These are phyloP conservation scores for Operophtera brumata DNA, from an alignment of 2,888 invertebrate species.

Conservation along the genomic window DNA sequence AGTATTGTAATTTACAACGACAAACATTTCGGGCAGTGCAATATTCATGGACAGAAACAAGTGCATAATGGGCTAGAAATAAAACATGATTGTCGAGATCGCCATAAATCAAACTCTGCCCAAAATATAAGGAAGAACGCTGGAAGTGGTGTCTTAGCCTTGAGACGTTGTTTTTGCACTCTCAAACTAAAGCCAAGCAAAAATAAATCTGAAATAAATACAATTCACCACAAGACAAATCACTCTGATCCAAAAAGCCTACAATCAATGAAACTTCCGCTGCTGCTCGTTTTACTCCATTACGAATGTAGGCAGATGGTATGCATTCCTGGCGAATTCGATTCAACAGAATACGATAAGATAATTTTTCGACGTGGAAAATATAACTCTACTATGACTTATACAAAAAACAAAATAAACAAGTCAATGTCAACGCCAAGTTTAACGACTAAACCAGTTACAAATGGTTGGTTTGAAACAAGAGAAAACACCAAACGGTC, in stretches of 20 bases:
- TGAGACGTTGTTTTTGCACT: constrained; percentile 42
- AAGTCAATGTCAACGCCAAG: constrained; percentile 24
- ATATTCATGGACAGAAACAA: too few relatives aligned
- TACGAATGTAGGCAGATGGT: constrained; percentile 47
- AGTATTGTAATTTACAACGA: too few relatives aligned
- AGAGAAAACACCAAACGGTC: background rate
- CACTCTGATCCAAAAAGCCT: background rate
- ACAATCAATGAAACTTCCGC: too few relatives aligned
- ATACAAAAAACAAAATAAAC: constrained; percentile 17
- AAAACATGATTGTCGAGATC: background rate
- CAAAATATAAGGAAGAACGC: constrained; percentile 6
- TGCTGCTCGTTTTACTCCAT: constrained; percentile 6
- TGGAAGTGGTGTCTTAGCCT: constrained; percentile 22
- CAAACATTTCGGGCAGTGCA: too few relatives aligned
- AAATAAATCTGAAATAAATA: constrained; percentile 26
- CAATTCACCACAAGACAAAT: constrained; percentile 3
- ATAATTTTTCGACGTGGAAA: constrained; percentile 40
- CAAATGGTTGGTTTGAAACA: constrained; percentile 5
- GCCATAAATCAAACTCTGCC: constrained; percentile 8
- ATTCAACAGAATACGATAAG: constrained; percentile 40
- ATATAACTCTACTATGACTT: constrained; percentile 36
- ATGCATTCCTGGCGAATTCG: constrained; percentile 43
- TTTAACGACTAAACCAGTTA: constrained; percentile 1
- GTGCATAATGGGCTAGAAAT: too few relatives aligned
- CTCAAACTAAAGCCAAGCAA: constrained; percentile 37